A percentile compares a stretch with the other conserved stretches of the same genome.
These are phyloP conservation scores for Teleiodes luculella DNA, from an alignment of 2,888 invertebrate species.

Conservation along the genomic window DNA sequence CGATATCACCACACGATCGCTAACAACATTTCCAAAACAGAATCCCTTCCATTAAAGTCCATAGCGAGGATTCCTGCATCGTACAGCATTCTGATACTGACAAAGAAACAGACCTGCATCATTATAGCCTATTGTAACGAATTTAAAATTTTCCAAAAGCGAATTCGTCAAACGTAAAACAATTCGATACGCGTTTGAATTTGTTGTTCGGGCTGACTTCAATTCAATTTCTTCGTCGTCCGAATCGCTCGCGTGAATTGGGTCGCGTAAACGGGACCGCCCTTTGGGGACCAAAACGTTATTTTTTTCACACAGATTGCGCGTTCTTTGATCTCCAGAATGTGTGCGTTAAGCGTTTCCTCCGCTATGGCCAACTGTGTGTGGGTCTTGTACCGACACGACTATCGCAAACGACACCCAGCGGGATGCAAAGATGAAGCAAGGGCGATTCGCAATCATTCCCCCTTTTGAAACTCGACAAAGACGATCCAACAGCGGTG, in stretches of 20 bases:
- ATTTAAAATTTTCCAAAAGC: slow-evolving; percentile 72
- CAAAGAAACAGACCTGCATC: slow-evolving; percentile 72
- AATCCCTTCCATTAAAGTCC: slow-evolving; percentile 48
- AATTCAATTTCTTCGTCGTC: slow-evolving; percentile 76
- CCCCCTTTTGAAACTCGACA: slow-evolving; percentile 28
- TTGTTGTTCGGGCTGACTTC: slow-evolving; percentile 72
- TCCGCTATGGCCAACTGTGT: slow-evolving; percentile 65
- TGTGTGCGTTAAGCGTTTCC: slow-evolving; percentile 76
- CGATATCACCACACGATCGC: slow-evolving; percentile 70
- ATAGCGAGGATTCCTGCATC: slow-evolving; percentile 57
- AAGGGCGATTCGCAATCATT: slow-evolving; percentile 57
- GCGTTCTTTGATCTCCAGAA: slow-evolving; percentile 75
- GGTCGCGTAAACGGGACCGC: slow-evolving; percentile 78
- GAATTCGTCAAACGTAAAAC: slow-evolving; percentile 78
- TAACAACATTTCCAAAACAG: slow-evolving; percentile 53
- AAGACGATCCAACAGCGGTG: slow-evolving; percentile 1
- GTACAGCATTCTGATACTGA: slow-evolving; percentile 58
- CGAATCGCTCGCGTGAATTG: slow-evolving; percentile 74
- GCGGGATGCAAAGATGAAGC: slow-evolving; percentile 67
- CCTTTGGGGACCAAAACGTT: slow-evolving; percentile 77
- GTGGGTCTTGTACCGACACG: slow-evolving; percentile 56
- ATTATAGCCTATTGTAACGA: slow-evolving; percentile 75
- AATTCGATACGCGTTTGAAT: slow-evolving; percentile 78
- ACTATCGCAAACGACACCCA: slow-evolving; percentile 61
- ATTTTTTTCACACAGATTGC: slow-evolving; percentile 78